Evolutionary conservation across 2,113 vertebrate species (phyloP).

Genomic region (Crocuta crocuta): DNA sequence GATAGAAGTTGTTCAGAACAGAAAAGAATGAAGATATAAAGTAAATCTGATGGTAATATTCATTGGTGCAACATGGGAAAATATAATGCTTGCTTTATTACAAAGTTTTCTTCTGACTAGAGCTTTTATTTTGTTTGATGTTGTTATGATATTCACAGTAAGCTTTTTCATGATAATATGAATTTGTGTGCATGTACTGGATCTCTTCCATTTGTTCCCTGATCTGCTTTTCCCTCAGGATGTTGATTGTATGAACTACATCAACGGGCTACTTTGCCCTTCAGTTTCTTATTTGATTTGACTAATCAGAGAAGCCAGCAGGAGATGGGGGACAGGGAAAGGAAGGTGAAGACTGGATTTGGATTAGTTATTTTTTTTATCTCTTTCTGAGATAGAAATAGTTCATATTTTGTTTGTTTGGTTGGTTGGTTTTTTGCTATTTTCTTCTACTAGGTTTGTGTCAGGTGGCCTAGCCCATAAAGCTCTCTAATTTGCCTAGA

Average conservation of each 20-base stretch:
- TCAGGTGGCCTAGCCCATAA: neutral
- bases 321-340: neutral
- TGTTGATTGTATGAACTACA: neutral
- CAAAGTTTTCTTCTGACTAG: constrained; percentile 23
- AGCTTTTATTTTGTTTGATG: neutral
- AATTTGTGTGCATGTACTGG: neutral
- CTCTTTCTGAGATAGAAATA: neutral
- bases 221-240: neutral
- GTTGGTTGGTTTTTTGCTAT: neutral
- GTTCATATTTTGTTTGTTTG: neutral
- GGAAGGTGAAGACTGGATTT: neutral
- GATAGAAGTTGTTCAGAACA: constrained; percentile 28
- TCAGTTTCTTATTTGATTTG: neutral
- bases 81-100: neutral
- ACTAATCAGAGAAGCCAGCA: neutral
- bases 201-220: neutral
- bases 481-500: neutral
- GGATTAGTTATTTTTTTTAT: neutral
- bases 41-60: constrained; percentile 23
- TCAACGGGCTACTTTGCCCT: neutral
- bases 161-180: neutral
- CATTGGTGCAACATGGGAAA: neutral
- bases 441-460: neutral
- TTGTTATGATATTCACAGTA: neutral
- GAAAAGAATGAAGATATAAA: constrained; percentile 60